Base-by-base conservation (phyloP, 2,113 vertebrate species). In the Neoarius graeffei region DNA sequence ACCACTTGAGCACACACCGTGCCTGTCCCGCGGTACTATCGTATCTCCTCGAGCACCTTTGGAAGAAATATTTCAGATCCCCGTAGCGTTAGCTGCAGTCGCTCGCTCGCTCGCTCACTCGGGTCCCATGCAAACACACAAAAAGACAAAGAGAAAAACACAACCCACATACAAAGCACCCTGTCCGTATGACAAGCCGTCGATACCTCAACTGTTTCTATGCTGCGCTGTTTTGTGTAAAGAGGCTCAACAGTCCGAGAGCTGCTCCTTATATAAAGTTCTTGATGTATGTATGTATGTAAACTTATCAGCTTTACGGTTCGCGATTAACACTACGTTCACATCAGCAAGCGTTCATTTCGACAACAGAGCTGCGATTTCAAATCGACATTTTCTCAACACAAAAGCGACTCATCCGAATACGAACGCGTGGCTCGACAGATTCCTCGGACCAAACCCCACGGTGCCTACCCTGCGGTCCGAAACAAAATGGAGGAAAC, bases 21-120 rank as follows among this genome's bases (percentile, higher is more conserved):
- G 94, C 95, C 95, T 95, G 94, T 89, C 93, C 93, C 82, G 91
- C 94, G 92, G 93, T 91, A 94, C 92, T 93, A 95, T 95, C 95
- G 95, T 94, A 95, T 94, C 92, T 92, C 93, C 93, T 90, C 59
- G 90, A 93, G 92, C 94, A 94, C 94, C 94, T 94, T 94, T 1
- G 8, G 76, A 57, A 17, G 50, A 50, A 77, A n/a, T 27, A 15
- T 30, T 0, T 27, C 0, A 19, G 0, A 88, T 83, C 88, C 91
- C 83, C 7, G 93, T 92, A 92, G 92, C 92, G 93, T 93, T 88
- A 50, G 90, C 91, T 91, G 91, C 89, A 90, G 71, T 89, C 90
- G 2, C 92, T 91, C 89, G 91, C 35, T 35, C 35, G 2, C 35
- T 42, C 35, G 3, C 35, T 42, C 35, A 42, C 35, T 42, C 35